A percentile compares a stretch with the other conserved stretches of the same genome.
Evolutionary conservation across 2,113 vertebrate genomes (phyloP).

Genomic region (Callithrix jacchus): DNA sequence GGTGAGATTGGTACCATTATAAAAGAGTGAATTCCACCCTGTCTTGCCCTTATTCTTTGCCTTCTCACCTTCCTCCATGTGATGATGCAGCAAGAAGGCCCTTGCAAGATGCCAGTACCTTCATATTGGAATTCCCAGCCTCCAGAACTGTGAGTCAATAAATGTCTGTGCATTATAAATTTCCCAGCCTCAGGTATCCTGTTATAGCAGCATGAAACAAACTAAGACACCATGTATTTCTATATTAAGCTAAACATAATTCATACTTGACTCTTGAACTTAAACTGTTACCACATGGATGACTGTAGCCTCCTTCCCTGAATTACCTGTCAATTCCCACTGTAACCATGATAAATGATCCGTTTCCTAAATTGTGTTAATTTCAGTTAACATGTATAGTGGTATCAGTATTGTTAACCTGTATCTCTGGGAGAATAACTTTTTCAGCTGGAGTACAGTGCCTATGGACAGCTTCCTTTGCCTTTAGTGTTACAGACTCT

Average conservation of each 20-base stretch:
- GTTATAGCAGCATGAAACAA: background rate
- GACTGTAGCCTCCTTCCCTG: background rate
- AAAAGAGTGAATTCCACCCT: background rate
- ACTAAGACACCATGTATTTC: background rate
- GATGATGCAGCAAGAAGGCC: background rate
- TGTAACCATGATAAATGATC: background rate
- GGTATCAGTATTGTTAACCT: background rate
- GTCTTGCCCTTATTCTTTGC: background rate
- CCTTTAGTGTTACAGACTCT: background rate
- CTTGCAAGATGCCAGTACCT: background rate
- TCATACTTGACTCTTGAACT: background rate
- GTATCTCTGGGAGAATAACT: background rate
- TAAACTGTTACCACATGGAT: background rate
- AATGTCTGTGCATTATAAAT: background rate
- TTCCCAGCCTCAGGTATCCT: background rate
- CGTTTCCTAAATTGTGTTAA: background rate
- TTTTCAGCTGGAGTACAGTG: background rate
- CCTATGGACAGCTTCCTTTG: background rate
- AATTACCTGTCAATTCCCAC: background rate
- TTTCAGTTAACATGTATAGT: background rate
- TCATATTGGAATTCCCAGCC: background rate
- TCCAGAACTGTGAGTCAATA: background rate
- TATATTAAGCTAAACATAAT: background rate
- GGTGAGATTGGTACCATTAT: background rate
- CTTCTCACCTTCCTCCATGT: background rate